phyloP scores from a whole-genome alignment of 1,140 invertebrate species.

The Wiebesia pumilae region DNA sequence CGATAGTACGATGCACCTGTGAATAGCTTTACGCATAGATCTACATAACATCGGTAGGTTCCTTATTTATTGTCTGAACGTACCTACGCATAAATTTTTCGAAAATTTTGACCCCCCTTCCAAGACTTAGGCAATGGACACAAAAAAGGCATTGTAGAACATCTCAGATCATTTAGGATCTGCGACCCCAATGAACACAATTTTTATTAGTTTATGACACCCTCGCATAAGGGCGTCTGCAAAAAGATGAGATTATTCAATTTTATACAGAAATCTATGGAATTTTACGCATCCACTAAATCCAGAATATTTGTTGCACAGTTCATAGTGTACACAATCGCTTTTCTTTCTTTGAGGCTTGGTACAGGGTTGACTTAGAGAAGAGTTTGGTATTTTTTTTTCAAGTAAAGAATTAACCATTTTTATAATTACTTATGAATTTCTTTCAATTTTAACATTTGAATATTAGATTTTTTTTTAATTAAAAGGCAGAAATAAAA shows the following conservation, averaged over 20 bases:
- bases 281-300: slow-evolving; percentile 11
- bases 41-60: slow-evolving; percentile 48
- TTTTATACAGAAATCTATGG: not conserved
- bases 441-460: not conserved
- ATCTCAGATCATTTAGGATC: not conserved
- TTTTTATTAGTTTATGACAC: slow-evolving; percentile 33
- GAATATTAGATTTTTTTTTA: not conserved
- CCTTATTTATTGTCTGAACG: slow-evolving; percentile 69
- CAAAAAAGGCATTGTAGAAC: not conserved
- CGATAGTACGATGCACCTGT: slow-evolving; percentile 43
- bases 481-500: too few species aligned
- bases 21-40: not conserved
- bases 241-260: not conserved
- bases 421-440: not conserved
- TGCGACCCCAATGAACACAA: not conserved
- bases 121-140: not conserved
- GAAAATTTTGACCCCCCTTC: not conserved
- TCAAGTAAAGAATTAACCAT: not conserved
- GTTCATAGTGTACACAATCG: not conserved
- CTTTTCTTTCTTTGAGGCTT: not conserved
- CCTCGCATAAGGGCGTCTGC: not conserved
- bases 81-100: slow-evolving; percentile 56
- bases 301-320: not conserved
- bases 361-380: not conserved
- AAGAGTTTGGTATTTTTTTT: not conserved